Conservation (phyloP, 2,797 vertebrate species). For the Alosa sapidissima region DNA sequence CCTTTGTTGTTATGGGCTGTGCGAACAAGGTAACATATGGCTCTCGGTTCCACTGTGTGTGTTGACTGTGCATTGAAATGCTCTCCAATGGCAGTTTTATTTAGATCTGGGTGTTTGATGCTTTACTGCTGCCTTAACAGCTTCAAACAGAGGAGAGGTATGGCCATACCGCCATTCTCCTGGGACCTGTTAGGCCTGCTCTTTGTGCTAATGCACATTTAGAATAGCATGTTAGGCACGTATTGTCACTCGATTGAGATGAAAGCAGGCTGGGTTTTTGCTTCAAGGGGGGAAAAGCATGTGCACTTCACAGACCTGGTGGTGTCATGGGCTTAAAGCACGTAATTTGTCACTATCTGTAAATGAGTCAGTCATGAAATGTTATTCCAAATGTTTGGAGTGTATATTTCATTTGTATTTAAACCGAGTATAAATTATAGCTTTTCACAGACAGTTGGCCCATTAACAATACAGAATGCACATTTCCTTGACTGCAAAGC, state of each 20-base stretch:
- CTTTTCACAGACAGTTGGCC: background rate
- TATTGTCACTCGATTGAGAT: slow-evolving; percentile 35
- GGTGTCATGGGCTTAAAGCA: background rate
- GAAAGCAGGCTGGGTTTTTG: slow-evolving; percentile 25
- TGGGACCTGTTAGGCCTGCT: slow-evolving; percentile 35
- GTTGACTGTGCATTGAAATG: slow-evolving; percentile 36
- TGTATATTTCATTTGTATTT: background rate
- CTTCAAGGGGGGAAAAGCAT: background rate
- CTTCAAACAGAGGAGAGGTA: slow-evolving; percentile 28
- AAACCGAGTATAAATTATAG: background rate
- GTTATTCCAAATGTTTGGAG: background rate
- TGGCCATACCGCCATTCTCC: slow-evolving; percentile 31
- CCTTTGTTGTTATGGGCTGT: background rate
- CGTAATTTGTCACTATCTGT: background rate
- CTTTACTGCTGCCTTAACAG: slow-evolving; percentile 38
- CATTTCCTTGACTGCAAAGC: background rate
- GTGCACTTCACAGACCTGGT: background rate
- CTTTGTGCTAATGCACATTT: slow-evolving; percentile 33
- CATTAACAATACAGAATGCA: background rate
- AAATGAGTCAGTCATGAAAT: background rate
- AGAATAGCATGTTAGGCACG: slow-evolving; percentile 26
- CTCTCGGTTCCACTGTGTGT: slow-evolving; percentile 5
- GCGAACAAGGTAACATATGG: slow-evolving; percentile 21
- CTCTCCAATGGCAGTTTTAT: slow-evolving; percentile 35
- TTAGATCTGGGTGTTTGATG: slow-evolving; percentile 31